Conservation (phyloP, 2,888 invertebrate genomes). For the Euphydryas editha region DNA sequence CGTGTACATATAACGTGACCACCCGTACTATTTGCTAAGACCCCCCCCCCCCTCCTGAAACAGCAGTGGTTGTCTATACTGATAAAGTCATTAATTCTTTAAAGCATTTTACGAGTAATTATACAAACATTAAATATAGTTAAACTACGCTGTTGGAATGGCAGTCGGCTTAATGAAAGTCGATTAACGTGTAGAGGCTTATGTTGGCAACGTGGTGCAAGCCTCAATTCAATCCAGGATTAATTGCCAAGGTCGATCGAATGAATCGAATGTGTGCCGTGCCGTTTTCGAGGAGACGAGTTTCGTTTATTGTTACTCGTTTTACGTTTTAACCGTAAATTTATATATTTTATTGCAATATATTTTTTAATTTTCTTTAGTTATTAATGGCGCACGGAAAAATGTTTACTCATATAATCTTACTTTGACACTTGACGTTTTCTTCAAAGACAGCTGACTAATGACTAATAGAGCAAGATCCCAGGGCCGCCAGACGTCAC, state of each 20-base stretch:
- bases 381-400: neutral
- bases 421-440: no score
- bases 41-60: no score
- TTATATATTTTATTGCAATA: neutral
- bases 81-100: neutral
- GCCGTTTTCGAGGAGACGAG: neutral
- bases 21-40: no score
- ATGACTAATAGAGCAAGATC: no score
- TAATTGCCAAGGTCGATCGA: conserved; percentile 18
- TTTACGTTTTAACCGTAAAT: neutral
- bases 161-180: conserved; percentile 10
- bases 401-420: no score
- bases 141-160: neutral
- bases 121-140: neutral
- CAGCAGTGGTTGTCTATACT: no score
- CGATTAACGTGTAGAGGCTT: neutral
- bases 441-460: no score
- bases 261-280: conserved; percentile 10
- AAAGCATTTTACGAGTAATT: neutral
- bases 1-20: no score
- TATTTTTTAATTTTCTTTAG: neutral
- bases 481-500: no score
- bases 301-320: neutral
- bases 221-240: conserved; percentile 5
- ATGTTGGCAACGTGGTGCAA: conserved; percentile 4